Conservation (phyloP, 2,888 invertebrate genomes). For the Pristionchus arcanus region DNA sequence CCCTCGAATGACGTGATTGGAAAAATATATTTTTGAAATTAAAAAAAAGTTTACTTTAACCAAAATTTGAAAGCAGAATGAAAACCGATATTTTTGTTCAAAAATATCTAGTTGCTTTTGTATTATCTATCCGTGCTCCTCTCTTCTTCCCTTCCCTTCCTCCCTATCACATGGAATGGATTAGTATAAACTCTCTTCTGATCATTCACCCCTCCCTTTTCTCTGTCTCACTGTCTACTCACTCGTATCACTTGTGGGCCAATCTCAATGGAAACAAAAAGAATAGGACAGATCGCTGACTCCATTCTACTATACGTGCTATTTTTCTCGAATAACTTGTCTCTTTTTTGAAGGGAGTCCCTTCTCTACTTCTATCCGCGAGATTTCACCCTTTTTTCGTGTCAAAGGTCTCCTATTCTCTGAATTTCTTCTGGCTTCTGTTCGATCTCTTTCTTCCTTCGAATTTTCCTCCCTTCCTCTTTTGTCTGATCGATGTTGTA, state of each 20-base stretch:
- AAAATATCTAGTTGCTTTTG: neutral
- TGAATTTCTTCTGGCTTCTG: neutral
- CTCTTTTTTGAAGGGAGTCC: neutral
- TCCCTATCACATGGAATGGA: conserved; percentile 40
- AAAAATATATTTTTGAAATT: neutral
- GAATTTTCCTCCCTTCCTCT: neutral
- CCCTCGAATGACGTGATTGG: neutral
- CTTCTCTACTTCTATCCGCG: neutral
- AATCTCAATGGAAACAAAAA: neutral
- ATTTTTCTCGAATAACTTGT: neutral
- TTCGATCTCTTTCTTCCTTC: neutral
- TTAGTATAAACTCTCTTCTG: conserved; percentile 42
- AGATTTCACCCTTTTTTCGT: conserved; percentile 32
- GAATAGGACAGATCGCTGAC: neutral
- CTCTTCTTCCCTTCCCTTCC: neutral
- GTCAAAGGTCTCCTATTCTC: conserved; percentile 45
- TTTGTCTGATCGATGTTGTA: neutral
- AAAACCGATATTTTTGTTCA: neutral
- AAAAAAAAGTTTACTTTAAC: neutral
- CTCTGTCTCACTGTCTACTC: neutral
- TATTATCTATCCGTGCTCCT: neutral
- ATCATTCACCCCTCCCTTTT: neutral
- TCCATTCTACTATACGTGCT: neutral
- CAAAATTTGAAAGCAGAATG: neutral
- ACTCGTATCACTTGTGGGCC: conserved; percentile 20